phyloP scores from a whole-genome alignment of 1,140 invertebrate genomes.

The Chelonus insularis region DNA sequence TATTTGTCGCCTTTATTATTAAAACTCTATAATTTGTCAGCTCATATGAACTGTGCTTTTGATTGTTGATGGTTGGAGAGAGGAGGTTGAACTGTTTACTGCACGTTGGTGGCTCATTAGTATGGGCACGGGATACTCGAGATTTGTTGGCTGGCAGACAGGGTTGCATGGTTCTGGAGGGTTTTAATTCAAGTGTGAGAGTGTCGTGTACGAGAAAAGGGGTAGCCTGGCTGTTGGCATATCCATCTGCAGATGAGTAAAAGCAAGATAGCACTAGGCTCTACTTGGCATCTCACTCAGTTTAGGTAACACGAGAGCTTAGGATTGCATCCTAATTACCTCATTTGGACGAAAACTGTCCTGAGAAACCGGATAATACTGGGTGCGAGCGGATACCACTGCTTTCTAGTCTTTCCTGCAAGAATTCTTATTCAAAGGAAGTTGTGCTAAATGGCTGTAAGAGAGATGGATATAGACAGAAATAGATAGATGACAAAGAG shows the following conservation, averaged over 20 bases:
- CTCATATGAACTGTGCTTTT: background rate
- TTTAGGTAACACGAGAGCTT: slow-evolving; percentile 18
- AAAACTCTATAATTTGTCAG: background rate
- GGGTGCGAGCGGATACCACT: slow-evolving; percentile 34
- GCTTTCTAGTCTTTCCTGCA: slow-evolving; percentile 30
- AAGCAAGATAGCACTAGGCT: background rate
- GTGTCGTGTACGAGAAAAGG: slow-evolving; percentile 14
- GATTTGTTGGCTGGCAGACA: slow-evolving; percentile 44
- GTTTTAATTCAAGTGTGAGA: slow-evolving; percentile 50
- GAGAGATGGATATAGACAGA: slow-evolving; percentile 21
- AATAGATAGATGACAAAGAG: slow-evolving; percentile 26
- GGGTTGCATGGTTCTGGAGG: slow-evolving; percentile 26
- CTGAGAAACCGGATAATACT: slow-evolving; percentile 42
- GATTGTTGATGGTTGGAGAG: background rate
- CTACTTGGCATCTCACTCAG: slow-evolving; percentile 16
- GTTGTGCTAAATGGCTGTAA: background rate
- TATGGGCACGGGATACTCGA: slow-evolving; percentile 46
- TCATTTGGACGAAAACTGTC: slow-evolving; percentile 55
- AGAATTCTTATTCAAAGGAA: slow-evolving; percentile 16
- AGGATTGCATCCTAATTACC: slow-evolving; percentile 59
- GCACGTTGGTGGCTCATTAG: slow-evolving; percentile 42
- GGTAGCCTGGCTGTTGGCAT: background rate
- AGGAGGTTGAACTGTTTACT: background rate
- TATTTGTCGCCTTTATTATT: background rate
- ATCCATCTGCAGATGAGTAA: background rate